phyloP scores from a whole-genome alignment of 1,140 invertebrate species.

The Orchesella cincta region DNA sequence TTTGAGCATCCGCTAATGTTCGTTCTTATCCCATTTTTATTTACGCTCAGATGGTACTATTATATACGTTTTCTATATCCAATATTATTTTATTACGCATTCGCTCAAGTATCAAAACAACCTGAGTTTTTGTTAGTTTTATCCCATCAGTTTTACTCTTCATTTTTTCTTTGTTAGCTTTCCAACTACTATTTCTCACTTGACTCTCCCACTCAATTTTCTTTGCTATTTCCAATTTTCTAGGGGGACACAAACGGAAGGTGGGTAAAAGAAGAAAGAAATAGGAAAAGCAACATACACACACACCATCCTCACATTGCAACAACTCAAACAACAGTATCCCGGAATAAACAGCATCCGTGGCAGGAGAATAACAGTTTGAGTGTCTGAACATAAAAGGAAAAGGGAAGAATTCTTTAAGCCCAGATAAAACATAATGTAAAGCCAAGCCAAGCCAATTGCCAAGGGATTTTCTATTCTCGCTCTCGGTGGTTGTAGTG shows the following conservation, averaged over 20 bases:
- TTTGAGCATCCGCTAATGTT: too few relatives aligned
- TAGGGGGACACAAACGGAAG: not conserved
- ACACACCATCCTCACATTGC: not conserved
- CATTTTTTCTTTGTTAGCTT: too few relatives aligned
- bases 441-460: conserved; percentile 22
- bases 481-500: conserved; percentile 1
- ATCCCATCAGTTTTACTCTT: too few relatives aligned
- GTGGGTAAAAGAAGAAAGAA: too few relatives aligned
- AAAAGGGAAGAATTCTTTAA: not conserved
- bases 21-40: too few relatives aligned
- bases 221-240: not conserved
- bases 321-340: not conserved
- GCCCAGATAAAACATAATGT: not conserved
- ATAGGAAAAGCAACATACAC: too few relatives aligned
- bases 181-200: too few relatives aligned
- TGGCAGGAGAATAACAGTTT: conserved; percentile 1
- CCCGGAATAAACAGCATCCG: not conserved
- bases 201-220: not conserved
- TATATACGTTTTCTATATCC: too few relatives aligned
- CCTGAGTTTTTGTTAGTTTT: too few relatives aligned
- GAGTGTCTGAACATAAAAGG: not conserved
- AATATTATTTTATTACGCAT: too few relatives aligned
- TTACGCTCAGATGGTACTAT: too few relatives aligned
- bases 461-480: conserved; percentile 38
- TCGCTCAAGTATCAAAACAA: too few relatives aligned